phyloP scores from a whole-genome alignment of 2,797 vertebrate genomes.

The Acanthurus tractus region DNA sequence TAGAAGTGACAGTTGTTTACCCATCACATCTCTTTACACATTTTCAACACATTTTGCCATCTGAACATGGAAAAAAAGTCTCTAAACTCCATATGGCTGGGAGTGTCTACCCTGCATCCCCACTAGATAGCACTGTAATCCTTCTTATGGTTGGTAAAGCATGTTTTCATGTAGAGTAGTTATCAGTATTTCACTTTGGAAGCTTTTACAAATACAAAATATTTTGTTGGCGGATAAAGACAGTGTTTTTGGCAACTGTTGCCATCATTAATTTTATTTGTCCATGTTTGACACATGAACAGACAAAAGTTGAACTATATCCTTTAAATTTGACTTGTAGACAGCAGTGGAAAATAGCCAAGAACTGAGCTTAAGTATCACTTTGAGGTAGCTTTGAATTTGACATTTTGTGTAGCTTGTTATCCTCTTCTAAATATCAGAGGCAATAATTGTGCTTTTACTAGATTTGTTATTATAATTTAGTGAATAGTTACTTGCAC shows the following conservation, averaged over 20 bases:
- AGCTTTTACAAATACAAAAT: not conserved
- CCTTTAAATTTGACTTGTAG: not conserved
- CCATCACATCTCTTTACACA: not conserved
- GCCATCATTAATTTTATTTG: not conserved
- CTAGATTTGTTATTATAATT: not conserved
- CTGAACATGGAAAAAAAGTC: not conserved
- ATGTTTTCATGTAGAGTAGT: not conserved
- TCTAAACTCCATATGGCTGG: not conserved
- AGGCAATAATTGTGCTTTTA: not conserved
- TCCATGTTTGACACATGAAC: too few species aligned
- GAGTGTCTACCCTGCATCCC: not conserved
- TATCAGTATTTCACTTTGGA: conserved; percentile 14
- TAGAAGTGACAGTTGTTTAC: not conserved
- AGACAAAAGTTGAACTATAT: not conserved
- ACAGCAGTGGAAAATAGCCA: not conserved
- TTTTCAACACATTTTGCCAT: not conserved
- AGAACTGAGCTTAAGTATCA: not conserved
- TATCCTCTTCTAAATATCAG: not conserved
- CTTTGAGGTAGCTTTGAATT: not conserved
- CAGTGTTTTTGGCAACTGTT: not conserved
- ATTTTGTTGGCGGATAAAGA: not conserved
- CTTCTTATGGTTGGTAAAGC: conserved; percentile 1
- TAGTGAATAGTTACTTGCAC: not conserved
- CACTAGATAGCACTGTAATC: conserved; percentile 60
- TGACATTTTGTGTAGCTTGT: not conserved